Percentiles rank a stretch among this genome's conserved stretches.
Evolutionary conservation across 2,113 vertebrate genomes (phyloP).

Genomic region (Psilopsiagon aurifrons): DNA sequence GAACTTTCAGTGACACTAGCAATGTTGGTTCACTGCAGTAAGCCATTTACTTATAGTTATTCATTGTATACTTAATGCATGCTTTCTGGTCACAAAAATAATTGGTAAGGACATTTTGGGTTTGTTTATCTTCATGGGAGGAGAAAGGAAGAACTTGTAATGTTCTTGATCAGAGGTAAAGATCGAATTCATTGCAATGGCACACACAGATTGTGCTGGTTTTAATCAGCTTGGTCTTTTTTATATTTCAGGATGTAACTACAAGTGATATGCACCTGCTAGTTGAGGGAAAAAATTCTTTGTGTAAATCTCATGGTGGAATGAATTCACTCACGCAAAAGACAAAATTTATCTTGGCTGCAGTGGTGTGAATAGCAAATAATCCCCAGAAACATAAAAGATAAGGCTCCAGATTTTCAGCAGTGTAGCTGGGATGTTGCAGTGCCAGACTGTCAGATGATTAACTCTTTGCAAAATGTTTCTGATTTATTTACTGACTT

Average conservation of each 20-base stretch:
- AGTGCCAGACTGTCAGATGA: neutral
- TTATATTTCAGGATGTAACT: neutral
- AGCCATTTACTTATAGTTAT: slow-evolving; percentile 17
- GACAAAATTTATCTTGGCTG: neutral
- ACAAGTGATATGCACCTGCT: neutral
- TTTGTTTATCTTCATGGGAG: slow-evolving; percentile 43
- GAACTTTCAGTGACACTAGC: slow-evolving; percentile 65
- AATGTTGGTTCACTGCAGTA: slow-evolving; percentile 33
- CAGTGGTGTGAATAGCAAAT: neutral
- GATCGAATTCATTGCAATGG: neutral
- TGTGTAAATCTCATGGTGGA: neutral
- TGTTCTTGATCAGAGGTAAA: slow-evolving; percentile 6
- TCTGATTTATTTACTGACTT: neutral
- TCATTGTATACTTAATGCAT: slow-evolving; percentile 13
- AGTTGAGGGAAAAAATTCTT: neutral
- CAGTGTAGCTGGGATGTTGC: neutral
- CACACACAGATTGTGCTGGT: slow-evolving; percentile 3
- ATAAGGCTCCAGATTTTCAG: neutral
- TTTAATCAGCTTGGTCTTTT: slow-evolving; percentile 36
- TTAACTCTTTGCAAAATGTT: neutral
- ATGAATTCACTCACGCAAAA: neutral
- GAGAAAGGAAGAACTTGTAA: slow-evolving; percentile 26
- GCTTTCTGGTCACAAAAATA: slow-evolving; percentile 52
- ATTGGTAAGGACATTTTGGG: slow-evolving; percentile 7
- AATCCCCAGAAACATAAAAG: neutral